Percentiles rank a stretch among this genome's conserved stretches.
These are phyloP conservation scores for Erethizon dorsatum DNA, from an alignment of 2,797 vertebrate genomes.

Conservation along the genomic window DNA sequence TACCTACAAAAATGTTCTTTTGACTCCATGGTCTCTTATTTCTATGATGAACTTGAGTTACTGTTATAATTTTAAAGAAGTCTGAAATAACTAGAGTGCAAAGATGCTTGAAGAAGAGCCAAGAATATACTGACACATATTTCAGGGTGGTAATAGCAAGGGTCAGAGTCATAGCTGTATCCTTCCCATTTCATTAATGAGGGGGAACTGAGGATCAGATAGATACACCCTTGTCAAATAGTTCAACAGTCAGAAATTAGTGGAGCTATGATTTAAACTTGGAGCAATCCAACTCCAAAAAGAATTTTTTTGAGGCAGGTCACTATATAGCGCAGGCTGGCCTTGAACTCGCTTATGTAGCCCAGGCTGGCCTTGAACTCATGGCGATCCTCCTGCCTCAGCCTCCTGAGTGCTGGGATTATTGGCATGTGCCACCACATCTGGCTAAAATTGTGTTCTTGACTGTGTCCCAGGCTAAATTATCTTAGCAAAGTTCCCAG, in stretches of 20 bases:
- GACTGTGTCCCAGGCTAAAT: neutral
- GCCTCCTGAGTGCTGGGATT: neutral
- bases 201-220: neutral
- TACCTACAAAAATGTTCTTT: neutral
- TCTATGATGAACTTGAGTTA: neutral
- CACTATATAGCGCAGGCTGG: neutral
- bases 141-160: neutral
- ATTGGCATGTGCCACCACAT: no score
- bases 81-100: neutral
- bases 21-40: neutral
- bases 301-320: neutral
- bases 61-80: conserved; percentile 14
- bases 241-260: neutral
- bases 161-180: neutral
- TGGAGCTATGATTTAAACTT: neutral
- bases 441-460: neutral
- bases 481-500: neutral
- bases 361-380: neutral
- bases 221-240: neutral
- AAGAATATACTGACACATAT: neutral
- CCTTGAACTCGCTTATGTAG: no score
- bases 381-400: neutral
- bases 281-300: conserved; percentile 21
- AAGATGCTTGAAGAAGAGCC: conserved; percentile 8
- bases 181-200: neutral